Percentiles rank a stretch among this genome's conserved stretches.
Conservation (phyloP, 2,113 vertebrate genomes). For the Albula glossodonta region DNA sequence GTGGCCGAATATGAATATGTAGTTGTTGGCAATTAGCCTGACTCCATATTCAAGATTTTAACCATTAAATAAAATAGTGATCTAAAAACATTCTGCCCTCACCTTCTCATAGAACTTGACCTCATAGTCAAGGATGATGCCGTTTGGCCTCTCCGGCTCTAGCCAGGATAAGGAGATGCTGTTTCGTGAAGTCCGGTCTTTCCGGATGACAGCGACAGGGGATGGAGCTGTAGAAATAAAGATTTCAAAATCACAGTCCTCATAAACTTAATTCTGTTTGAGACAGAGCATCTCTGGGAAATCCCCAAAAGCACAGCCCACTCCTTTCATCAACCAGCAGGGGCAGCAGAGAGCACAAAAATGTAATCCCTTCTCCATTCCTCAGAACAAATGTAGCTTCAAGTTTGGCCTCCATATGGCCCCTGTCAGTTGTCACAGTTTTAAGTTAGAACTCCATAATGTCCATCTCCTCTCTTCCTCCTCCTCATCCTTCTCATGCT, state of each 20-base stretch:
- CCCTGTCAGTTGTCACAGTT: slow-evolving; percentile 79
- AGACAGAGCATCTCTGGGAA: neutral
- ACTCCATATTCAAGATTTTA: neutral
- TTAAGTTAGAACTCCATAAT: slow-evolving; percentile 70
- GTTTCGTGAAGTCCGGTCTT: slow-evolving; percentile 90
- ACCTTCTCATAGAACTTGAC: slow-evolving; percentile 99
- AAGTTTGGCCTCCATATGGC: slow-evolving; percentile 77
- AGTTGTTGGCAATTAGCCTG: neutral
- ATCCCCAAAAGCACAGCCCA: neutral
- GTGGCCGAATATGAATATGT: too few relatives aligned
- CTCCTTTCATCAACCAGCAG: neutral
- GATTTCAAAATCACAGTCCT: slow-evolving; percentile 12
- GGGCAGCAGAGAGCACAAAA: neutral
- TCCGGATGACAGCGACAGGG: slow-evolving; percentile 84
- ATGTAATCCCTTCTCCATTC: neutral
- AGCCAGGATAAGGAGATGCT: slow-evolving; percentile 92
- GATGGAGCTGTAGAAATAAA: slow-evolving; percentile 81
- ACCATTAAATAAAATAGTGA: neutral
- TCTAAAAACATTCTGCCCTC: slow-evolving; percentile 52
- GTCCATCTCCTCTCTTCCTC: slow-evolving; percentile 31
- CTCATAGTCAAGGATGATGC: slow-evolving; percentile 97
- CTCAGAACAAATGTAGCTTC: slow-evolving; percentile 15
- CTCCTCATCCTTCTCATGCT: slow-evolving; percentile 21
- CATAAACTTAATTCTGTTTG: neutral
- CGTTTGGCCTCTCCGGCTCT: slow-evolving; percentile 93